Conservation (phyloP, 2,113 vertebrate genomes). For the Cyanistes caeruleus region DNA sequence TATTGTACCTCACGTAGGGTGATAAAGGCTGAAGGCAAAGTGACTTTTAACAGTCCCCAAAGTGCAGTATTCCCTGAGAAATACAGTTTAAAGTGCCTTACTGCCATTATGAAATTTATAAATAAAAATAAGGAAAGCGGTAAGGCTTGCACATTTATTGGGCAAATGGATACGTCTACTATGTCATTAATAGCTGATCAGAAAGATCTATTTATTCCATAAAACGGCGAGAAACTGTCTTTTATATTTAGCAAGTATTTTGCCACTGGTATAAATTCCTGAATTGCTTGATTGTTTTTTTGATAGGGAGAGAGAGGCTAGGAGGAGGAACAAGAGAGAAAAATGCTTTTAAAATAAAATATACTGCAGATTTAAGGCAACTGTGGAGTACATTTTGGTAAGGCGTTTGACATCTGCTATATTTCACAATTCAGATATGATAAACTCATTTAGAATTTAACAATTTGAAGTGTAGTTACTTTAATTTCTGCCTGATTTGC, state of each 20-base stretch:
- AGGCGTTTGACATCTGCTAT: background rate
- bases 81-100: constrained; percentile 29
- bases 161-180: constrained; percentile 5
- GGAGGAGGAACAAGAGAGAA: background rate
- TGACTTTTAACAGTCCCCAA: constrained; percentile 59
- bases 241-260: background rate
- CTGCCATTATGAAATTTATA: constrained; percentile 54
- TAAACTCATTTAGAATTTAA: background rate
- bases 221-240: background rate
- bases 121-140: constrained; percentile 30
- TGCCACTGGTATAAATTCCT: background rate
- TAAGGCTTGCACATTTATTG: constrained; percentile 1
- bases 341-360: constrained; percentile 1
- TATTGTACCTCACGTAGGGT: constrained; percentile 30
- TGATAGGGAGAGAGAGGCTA: background rate
- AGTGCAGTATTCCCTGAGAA: constrained; percentile 65
- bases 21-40: constrained; percentile 64
- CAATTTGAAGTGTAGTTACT: background rate
- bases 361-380: background rate
- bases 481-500: constrained; percentile 10
- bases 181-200: constrained; percentile 12
- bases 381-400: background rate
- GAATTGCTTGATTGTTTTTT: background rate
- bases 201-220: constrained; percentile 10
- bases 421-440: background rate